Conservation (phyloP, 1,140 invertebrate species). For the Lepidurus packardi region DNA sequence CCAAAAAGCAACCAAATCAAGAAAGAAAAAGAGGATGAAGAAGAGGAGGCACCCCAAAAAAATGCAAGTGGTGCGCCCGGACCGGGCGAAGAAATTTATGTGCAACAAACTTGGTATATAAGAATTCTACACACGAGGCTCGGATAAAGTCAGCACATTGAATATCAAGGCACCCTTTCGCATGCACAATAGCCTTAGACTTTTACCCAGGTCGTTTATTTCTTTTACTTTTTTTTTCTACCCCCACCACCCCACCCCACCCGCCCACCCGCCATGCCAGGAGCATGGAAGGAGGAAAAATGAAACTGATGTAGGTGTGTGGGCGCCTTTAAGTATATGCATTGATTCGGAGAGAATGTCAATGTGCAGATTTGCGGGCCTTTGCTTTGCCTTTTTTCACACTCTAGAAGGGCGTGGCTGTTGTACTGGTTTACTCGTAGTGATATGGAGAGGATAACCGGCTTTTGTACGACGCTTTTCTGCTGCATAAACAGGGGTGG, state of each 20-base stretch:
- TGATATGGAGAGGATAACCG: too few relatives aligned
- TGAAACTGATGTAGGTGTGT: background rate
- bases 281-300: background rate
- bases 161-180: conserved; percentile 18
- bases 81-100: background rate
- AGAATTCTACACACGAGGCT: conserved; percentile 8
- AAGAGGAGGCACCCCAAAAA: too few relatives aligned
- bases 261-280: background rate
- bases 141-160: conserved; percentile 21
- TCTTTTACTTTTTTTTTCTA: background rate
- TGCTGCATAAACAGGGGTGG: background rate
- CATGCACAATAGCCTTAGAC: conserved; percentile 18
- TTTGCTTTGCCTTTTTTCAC: background rate
- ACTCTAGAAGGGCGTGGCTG: background rate
- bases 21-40: background rate
- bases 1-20: background rate
- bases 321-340: background rate
- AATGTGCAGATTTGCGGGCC: background rate
- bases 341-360: conserved; percentile 1
- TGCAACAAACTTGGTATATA: conserved; percentile 1
- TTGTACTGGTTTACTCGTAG: background rate
- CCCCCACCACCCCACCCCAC: too few relatives aligned
- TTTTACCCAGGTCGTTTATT: background rate
- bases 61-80: background rate
- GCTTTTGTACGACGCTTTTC: too few relatives aligned